phyloP scores from a whole-genome alignment of 2,113 vertebrate genomes.

The Prietella phreatophila region DNA sequence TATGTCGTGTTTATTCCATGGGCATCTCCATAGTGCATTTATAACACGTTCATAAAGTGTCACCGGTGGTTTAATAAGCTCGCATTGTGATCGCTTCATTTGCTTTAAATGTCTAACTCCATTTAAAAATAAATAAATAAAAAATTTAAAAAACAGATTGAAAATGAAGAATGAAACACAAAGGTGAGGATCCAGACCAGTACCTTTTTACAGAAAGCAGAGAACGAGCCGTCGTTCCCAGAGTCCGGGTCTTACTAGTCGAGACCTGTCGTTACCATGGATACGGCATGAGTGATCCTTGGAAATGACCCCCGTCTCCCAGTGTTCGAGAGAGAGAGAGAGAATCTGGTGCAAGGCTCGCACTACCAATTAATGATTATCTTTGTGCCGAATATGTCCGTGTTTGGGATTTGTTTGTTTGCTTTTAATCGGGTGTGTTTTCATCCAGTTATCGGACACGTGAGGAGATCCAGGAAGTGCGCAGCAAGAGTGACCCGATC shows the following conservation, averaged over 20 bases:
- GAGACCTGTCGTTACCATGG: slow-evolving; percentile 95
- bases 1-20: too few relatives aligned
- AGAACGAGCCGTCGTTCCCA: slow-evolving; percentile 53
- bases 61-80: neutral
- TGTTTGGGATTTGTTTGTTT: neutral
- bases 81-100: neutral
- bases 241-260: slow-evolving; percentile 84
- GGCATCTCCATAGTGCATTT: too few relatives aligned
- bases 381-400: neutral
- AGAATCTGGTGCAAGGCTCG: neutral
- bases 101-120: neutral
- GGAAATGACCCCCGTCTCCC: slow-evolving; percentile 51
- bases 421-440: neutral
- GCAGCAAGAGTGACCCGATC: slow-evolving; percentile 97
- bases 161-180: neutral
- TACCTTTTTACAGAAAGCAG: neutral
- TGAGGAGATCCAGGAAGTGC: slow-evolving; percentile 97
- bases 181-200: neutral
- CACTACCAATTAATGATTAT: neutral
- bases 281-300: slow-evolving; percentile 94
- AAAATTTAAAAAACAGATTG: too few relatives aligned
- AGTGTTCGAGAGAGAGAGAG: neutral
- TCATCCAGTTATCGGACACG: slow-evolving; percentile 89
- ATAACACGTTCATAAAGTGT: too few relatives aligned
- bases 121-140: too few relatives aligned